phyloP scores from a whole-genome alignment of 1,140 invertebrate species.

The Hormaphis cornu region DNA sequence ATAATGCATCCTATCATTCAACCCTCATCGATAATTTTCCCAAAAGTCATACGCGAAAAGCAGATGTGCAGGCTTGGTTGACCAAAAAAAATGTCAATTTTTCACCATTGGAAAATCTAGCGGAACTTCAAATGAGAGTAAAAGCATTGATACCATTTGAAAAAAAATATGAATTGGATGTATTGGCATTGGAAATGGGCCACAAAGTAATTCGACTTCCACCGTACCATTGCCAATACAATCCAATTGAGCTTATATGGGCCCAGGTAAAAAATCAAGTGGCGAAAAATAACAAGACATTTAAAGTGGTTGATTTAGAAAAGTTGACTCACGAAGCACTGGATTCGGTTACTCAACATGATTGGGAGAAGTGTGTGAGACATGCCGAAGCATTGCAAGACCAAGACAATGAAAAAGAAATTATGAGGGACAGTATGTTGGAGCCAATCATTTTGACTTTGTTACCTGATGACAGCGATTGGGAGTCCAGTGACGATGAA shows the following conservation, averaged over 20 bases:
- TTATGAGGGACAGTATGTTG: not conserved
- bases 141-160: not conserved
- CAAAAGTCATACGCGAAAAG: slow-evolving; percentile 4
- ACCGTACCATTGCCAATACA: slow-evolving; percentile 23
- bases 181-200: not conserved
- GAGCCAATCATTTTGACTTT: not conserved
- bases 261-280: slow-evolving; percentile 19
- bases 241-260: slow-evolving; percentile 32
- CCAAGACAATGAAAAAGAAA: not conserved
- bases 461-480: not conserved
- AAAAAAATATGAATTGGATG: slow-evolving; percentile 23
- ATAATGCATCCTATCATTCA: not conserved
- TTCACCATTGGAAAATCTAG: not conserved
- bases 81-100: slow-evolving; percentile 4
- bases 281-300: slow-evolving; percentile 18
- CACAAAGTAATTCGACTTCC: slow-evolving; percentile 31
- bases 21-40: not conserved
- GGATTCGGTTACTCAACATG: not conserved
- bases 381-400: not conserved
- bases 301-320: not conserved
- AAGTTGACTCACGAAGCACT: not conserved
- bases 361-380: not conserved
- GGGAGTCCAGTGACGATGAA: not conserved
- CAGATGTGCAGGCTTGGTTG: slow-evolving; percentile 33
- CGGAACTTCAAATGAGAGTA: slow-evolving; percentile 7